Base-by-base conservation (phyloP, 1,140 invertebrate species). In the Pogonognathellus flavescens region DNA sequence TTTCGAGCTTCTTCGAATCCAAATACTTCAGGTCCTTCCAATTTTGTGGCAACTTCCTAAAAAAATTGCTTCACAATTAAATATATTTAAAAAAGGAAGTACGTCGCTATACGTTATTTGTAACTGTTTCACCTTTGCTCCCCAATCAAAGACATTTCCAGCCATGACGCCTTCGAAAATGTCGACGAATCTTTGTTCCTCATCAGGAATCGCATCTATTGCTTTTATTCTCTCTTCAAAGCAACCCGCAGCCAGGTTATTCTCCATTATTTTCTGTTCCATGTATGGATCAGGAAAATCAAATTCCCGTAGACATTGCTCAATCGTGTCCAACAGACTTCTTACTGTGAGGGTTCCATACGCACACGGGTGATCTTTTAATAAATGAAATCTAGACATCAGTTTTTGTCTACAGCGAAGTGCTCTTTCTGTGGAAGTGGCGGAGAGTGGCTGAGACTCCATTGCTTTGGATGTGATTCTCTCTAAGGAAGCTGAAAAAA, bases 91-190 rank as follows among this genome's bases (percentile, higher is more conserved):
- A n/a, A n/a, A n/a, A n/a, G n/a, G n/a, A n/a, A n/a, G n/a, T n/a
- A n/a, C n/a, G n/a, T n/a, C n/a, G n/a, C n/a, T n/a, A n/a, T n/a
- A n/a, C n/a, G n/a, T n/a, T n/a, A n/a, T n/a, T n/a, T n/a, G n/a
- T n/a, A n/a, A n/a, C n/a, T n/a, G n/a, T n/a, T n/a, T 76, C 90
- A 97, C 96, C 90, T 95, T 94, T 1, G 97, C 96, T 55, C 97
- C 97, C 97, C 97, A 99, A 91, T 99, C 98, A 92, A 99, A 99
- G 91, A 99, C 97, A 92, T 99, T 99, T 25, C 96, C 96, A 89
- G 93, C 93, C 55, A 96, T 89, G 60, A 95, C 90, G 16, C 94
- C 93, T 59, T 91, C 89, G 52, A 93, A 91, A 16, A 95, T 89
- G 82, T 92, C 91, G 86, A 92, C 90, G 86, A 93, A 92, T 86